These are phyloP conservation scores for Ornithorhynchus anatinus DNA, from an alignment of 2,113 vertebrate genomes.

Conservation along the genomic window DNA sequence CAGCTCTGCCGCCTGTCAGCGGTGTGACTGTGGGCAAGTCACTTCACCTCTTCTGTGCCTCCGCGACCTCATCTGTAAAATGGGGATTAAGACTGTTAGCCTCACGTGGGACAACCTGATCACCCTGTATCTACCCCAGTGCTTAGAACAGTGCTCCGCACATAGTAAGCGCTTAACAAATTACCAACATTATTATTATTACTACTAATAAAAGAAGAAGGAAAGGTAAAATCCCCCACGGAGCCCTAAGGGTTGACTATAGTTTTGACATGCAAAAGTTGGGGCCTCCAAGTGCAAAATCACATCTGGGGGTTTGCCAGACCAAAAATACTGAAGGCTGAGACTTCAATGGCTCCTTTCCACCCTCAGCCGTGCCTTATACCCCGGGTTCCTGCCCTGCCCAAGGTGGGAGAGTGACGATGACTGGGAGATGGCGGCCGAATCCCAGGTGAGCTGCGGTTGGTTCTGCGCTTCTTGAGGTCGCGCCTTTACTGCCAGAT, in stretches of 20 bases:
- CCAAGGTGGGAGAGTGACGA: conserved; percentile 27
- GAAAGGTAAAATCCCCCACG: not conserved
- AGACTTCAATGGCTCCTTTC: not conserved
- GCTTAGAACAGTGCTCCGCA: no score
- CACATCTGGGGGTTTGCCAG: not conserved
- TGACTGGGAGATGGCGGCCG: conserved; percentile 32
- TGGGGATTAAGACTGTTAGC: no score
- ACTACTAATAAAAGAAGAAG: not conserved
- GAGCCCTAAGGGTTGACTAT: not conserved
- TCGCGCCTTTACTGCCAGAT: not conserved
- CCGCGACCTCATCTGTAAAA: no score
- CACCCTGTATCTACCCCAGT: no score
- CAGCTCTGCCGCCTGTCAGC: no score
- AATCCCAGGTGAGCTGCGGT: conserved; percentile 38
- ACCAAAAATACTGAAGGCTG: not conserved
- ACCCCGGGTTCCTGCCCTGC: conserved; percentile 8
- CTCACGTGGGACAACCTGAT: no score
- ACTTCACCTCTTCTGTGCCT: no score
- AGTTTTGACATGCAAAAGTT: not conserved
- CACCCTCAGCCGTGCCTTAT: conserved; percentile 28
- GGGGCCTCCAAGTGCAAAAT: not conserved
- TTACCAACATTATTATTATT: not conserved
- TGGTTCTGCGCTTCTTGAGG: not conserved
- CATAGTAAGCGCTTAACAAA: no score
- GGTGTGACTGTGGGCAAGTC: no score